Evolutionary conservation across 1,140 invertebrate genomes (phyloP), one percentile per base, ranked within the genome.

Genomic region (Megalopta genalis): DNA sequence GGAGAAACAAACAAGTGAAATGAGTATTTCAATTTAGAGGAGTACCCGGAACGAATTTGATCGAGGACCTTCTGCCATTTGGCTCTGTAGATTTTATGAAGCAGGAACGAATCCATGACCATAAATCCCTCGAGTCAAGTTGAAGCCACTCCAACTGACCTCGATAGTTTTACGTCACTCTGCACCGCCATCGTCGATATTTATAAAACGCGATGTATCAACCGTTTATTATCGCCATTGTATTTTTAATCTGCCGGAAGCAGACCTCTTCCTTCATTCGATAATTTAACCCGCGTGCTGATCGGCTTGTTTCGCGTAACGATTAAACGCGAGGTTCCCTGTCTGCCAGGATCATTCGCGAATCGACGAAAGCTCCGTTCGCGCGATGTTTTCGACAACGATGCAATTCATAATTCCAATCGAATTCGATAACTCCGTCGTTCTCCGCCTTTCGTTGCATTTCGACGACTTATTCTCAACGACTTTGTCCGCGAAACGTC

Each of bases 41-140:
- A 60, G 32, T 23, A 54, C 21, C 21, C 10, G 46, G 60, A 42
- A 63, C 39, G 25, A 52, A 25, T 64, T 65, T 12, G 12, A 27
- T 62, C 10, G 52, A 37, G 52, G n/a, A 18, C 32, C n/a, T 52
- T 57, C 18, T 39, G n/a, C 10, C 21, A n/a, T 18, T 9, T 42
- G 8, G 59, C 70, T 63, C 42, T 52, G 10, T 25, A 73, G 67
- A 60, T 71, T 21, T 57, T n/a, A 67, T 75, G 32, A 25, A 71
- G 8, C 62, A 63, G 49, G 59, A 80, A 79, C 69, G 62, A 42
- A 68, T 73, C 18, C 54, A 9, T 27, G 69, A 54, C 46, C 71
- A 64, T 73, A 73, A 73, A 73, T 73, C 32, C 25, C 25, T 54
- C 42, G 21, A 64, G 25, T 63, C 42, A 54, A 73, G 27, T 49